Conservation (phyloP, 2,113 vertebrate species). For the Porphyrio hochstetteri region DNA sequence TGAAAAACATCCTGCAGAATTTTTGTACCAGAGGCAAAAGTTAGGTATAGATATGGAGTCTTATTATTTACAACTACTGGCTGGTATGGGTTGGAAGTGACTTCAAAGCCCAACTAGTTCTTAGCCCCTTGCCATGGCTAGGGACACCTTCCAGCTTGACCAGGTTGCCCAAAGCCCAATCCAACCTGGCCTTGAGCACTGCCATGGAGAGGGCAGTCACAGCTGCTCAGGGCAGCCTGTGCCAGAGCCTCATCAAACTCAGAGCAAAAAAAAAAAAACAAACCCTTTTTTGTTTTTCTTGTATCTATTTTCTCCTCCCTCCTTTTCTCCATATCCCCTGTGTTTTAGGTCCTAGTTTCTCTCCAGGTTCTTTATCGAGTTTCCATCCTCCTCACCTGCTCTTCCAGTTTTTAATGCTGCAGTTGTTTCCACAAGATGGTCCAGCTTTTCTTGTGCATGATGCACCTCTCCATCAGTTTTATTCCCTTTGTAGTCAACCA, state of each 20-base stretch:
- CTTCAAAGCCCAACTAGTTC: no score
- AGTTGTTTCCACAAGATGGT: fast-evolving
- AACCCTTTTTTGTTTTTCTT: no score
- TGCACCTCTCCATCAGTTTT: not conserved
- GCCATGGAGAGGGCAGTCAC: no score
- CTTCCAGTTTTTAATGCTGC: not conserved
- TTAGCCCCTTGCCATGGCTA: no score
- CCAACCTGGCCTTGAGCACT: no score
- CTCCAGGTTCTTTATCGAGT: not conserved
- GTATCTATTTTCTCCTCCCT: not conserved
- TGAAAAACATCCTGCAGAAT: not conserved
- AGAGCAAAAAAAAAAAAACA: no score
- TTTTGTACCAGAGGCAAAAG: not conserved
- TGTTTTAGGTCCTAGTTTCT: not conserved
- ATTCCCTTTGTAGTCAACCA: not conserved
- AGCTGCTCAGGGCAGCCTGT: no score
- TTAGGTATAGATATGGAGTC: not conserved
- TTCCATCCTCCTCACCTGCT: not conserved
- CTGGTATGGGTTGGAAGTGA: no score
- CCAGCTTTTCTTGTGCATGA: not conserved
- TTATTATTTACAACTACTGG: not conserved
- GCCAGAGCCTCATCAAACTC: no score
- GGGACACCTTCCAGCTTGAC: no score
- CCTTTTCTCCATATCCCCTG: not conserved
- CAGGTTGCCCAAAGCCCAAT: no score